Conservation (phyloP, 2,797 vertebrate species). For the Micrastur ruficollis region DNA sequence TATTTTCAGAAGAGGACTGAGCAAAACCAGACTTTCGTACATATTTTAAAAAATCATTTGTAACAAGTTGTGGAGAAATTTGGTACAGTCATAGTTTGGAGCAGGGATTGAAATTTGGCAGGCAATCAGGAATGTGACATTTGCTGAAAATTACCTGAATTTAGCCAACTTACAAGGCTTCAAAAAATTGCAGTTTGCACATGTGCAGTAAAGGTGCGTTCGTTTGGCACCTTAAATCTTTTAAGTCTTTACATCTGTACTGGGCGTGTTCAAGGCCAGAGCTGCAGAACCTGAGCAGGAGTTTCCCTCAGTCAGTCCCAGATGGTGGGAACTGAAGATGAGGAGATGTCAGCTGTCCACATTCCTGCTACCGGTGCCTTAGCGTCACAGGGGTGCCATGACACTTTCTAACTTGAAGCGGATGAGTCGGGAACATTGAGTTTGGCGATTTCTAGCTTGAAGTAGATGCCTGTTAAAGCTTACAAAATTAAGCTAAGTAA, state of each 20-base stretch:
- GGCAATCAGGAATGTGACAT: not conserved
- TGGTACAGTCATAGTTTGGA: not conserved
- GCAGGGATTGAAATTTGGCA: not conserved
- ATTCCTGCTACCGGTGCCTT: not conserved
- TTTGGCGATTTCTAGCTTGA: not conserved
- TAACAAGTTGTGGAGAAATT: not conserved
- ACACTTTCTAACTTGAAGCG: accelerated
- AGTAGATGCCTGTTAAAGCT: not conserved
- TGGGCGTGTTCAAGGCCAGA: accelerated
- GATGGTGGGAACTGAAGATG: not conserved
- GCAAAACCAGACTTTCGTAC: not conserved
- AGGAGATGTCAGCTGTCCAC: not conserved
- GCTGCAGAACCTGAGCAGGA: not conserved
- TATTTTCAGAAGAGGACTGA: not conserved
- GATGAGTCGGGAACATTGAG: accelerated
- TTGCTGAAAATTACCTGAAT: not conserved
- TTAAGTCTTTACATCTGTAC: not conserved
- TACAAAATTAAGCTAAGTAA: not conserved
- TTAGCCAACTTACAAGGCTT: not conserved
- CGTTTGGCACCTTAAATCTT: not conserved
- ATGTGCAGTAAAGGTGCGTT: not conserved
- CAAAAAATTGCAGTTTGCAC: not conserved
- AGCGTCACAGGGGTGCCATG: not conserved
- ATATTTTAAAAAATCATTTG: not conserved
- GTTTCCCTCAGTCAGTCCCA: not conserved